phyloP scores from a whole-genome alignment of 2,113 vertebrate species.

The Mystacornis crossleyi region DNA sequence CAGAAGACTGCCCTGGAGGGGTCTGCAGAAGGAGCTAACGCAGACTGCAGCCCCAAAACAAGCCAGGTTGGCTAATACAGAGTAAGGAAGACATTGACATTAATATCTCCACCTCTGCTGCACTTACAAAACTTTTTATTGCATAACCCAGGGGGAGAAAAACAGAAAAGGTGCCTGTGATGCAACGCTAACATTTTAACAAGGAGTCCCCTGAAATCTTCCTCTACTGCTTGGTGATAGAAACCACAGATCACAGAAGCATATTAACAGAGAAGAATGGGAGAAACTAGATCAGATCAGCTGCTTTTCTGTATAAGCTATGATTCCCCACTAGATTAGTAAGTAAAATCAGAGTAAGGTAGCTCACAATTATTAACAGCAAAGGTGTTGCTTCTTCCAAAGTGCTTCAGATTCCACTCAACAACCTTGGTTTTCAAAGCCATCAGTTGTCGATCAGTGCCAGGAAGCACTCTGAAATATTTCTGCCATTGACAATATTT shows the following conservation, averaged over 20 bases:
- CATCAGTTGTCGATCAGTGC: background rate
- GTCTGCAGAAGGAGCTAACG: background rate
- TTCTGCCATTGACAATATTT: background rate
- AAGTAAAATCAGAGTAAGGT: background rate
- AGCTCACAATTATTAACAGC: background rate
- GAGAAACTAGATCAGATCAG: background rate
- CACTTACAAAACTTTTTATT: background rate
- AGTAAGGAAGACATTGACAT: background rate
- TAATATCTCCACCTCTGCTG: background rate
- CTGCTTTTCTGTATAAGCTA: background rate
- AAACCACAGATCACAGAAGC: background rate
- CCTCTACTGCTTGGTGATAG: background rate
- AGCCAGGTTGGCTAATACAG: background rate
- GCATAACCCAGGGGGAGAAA: background rate
- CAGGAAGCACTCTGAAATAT: background rate
- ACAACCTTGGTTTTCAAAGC: background rate
- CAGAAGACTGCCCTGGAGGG: background rate
- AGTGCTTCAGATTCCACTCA: background rate
- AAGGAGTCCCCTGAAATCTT: background rate
- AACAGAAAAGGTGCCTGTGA: background rate
- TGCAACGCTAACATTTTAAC: background rate
- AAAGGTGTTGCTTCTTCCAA: background rate
- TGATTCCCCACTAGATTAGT: background rate
- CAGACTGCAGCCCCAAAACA: background rate
- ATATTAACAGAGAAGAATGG: background rate